Conservation (phyloP, 2,113 vertebrate species). For the Labeo catla region DNA sequence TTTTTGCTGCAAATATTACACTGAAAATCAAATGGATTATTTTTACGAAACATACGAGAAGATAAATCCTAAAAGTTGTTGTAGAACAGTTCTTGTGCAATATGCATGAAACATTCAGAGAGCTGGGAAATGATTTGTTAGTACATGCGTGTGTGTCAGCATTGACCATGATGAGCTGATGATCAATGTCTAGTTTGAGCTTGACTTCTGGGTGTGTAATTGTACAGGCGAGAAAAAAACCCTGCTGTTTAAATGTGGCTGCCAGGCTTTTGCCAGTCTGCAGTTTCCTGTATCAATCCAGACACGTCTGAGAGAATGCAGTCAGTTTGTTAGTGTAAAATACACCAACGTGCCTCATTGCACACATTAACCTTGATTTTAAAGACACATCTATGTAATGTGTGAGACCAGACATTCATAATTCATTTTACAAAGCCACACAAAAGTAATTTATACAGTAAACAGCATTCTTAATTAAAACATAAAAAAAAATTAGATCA, state of each 20-base stretch:
- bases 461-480: not conserved
- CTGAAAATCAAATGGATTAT: not conserved
- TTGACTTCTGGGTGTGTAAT: constrained; percentile 26
- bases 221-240: not conserved
- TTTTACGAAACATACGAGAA: not conserved
- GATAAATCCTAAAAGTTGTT: not conserved
- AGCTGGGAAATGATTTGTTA: constrained; percentile 18
- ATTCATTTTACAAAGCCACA: not conserved
- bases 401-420: not conserved
- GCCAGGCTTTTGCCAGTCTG: constrained; percentile 16
- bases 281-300: constrained; percentile 10
- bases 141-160: not conserved
- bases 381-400: not conserved
- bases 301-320: not conserved
- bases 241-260: constrained; percentile 23
- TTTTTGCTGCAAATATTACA: not conserved
- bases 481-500: too few relatives aligned
- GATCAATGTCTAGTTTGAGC: constrained; percentile 39
- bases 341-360: not conserved
- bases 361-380: not conserved
- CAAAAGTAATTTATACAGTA: not conserved
- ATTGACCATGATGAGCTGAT: constrained; percentile 1
- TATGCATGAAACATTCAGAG: not conserved
- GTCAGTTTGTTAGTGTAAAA: not conserved
- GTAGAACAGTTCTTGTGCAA: not conserved